Evolutionary conservation across 2,888 invertebrate genomes (phyloP).

Genomic region (Drosophila anceps): DNA sequence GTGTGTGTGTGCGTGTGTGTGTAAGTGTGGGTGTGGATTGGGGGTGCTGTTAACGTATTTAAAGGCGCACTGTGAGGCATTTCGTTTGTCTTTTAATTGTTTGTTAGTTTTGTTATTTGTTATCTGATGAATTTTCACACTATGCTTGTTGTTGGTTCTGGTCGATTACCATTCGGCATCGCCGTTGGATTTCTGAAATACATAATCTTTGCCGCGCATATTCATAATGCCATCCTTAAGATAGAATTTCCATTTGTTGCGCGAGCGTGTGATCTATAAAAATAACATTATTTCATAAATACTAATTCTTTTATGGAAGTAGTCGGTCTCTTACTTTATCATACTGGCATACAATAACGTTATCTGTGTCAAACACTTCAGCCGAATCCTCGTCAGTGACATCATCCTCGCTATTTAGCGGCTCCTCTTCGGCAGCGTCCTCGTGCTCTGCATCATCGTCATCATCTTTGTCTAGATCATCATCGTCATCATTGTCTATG

Average conservation of each 20-base stretch:
- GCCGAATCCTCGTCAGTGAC: conserved; percentile 98
- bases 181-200: conserved; percentile 99
- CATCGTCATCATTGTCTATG: conserved; percentile 91
- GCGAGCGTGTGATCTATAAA: conserved; percentile 95
- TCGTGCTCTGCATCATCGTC: conserved; percentile 88
- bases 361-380: conserved; percentile 99
- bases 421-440: conserved; percentile 93
- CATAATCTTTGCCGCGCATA: conserved; percentile 98
- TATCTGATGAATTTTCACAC: conserved; percentile 16
- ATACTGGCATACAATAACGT: conserved; percentile 99
- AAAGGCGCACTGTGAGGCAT: conserved; percentile 60
- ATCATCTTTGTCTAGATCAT: conserved; percentile 89
- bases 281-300: neutral
- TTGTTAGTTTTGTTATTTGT: conserved; percentile 15
- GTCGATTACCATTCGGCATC: conserved; percentile 98
- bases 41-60: conserved; percentile 35
- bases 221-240: conserved; percentile 99
- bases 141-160: conserved; percentile 29
- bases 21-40: neutral
- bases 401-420: conserved; percentile 98
- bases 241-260: conserved; percentile 99
- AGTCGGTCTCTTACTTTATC: conserved; percentile 91
- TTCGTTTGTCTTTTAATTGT: conserved; percentile 60
- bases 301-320: neutral
- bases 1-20: neutral